phyloP scores from a whole-genome alignment of 2,797 vertebrate genomes.

The Coregonus suidteri region DNA sequence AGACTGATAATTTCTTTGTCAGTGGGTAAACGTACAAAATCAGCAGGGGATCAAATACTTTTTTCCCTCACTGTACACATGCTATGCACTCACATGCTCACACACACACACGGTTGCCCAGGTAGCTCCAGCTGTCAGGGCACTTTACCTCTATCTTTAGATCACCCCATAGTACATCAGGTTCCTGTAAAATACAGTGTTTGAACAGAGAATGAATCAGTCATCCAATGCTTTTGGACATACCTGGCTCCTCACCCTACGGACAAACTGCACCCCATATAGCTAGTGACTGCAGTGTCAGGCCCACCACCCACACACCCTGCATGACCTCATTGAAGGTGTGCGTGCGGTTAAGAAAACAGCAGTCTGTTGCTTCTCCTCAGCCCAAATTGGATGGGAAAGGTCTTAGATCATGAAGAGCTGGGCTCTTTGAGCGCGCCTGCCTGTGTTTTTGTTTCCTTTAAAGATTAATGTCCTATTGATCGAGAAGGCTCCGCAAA shows the following conservation, averaged over 20 bases:
- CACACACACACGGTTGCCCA: not conserved
- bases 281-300: conserved; percentile 22
- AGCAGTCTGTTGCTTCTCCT: not conserved
- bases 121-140: not conserved
- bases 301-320: not conserved
- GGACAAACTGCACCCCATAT: no score
- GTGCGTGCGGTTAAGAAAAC: not conserved
- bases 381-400: conserved; percentile 5
- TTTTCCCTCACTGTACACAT: no score
- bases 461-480: conserved; percentile 36
- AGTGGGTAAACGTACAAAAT: no score
- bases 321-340: not conserved
- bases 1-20: no score
- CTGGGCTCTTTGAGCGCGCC: not conserved
- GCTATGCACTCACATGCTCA: no score
- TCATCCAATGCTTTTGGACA: not conserved
- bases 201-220: not conserved
- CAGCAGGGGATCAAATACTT: no score
- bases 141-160: not conserved
- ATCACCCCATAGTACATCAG: not conserved
- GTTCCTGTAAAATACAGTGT: not conserved
- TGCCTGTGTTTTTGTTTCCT: conserved; percentile 39
- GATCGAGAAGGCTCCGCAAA: conserved; percentile 22
- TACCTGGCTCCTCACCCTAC: not conserved
- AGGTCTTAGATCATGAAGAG: conserved; percentile 6